Evolutionary conservation across 2,113 vertebrate species (phyloP).

Genomic region (Dicrurus megarhynchus): DNA sequence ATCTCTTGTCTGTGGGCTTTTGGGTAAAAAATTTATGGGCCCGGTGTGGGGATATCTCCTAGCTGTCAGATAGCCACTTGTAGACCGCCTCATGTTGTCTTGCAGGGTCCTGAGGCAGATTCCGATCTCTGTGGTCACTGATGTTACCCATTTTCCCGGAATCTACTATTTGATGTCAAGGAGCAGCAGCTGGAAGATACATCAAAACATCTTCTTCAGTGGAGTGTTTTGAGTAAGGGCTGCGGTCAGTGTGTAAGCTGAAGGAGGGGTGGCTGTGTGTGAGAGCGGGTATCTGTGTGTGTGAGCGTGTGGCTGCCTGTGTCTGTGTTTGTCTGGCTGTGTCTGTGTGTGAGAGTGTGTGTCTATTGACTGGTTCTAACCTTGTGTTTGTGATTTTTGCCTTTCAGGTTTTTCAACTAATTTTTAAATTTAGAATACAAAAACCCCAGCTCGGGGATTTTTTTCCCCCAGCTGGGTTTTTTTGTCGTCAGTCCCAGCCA

Average conservation of each 20-base stretch:
- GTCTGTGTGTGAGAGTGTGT: not conserved
- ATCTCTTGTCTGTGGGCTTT: not conserved
- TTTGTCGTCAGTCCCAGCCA: too few species aligned
- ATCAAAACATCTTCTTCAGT: not conserved
- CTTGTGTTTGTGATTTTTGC: not conserved
- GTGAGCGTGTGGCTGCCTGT: not conserved
- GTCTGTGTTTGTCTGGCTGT: not conserved
- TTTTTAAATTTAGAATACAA: not conserved
- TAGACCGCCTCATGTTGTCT: not conserved
- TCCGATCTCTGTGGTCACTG: not conserved
- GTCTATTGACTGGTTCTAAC: not conserved
- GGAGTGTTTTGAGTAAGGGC: not conserved
- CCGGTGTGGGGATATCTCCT: not conserved
- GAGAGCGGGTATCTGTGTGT: too few species aligned
- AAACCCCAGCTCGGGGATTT: not conserved
- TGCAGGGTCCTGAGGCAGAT: not conserved
- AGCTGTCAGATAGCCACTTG: not conserved
- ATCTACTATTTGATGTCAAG: not conserved
- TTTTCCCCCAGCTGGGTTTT: not conserved
- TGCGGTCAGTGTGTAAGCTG: not conserved
- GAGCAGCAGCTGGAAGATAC: not conserved
- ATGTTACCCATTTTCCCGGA: not conserved
- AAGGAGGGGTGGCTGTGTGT: not conserved
- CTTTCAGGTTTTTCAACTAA: not conserved
- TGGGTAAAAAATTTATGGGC: not conserved